A percentile compares a stretch with the other conserved stretches of the same genome.
phyloP scores from a whole-genome alignment of 2,113 vertebrate species.

The Pimephales promelas region DNA sequence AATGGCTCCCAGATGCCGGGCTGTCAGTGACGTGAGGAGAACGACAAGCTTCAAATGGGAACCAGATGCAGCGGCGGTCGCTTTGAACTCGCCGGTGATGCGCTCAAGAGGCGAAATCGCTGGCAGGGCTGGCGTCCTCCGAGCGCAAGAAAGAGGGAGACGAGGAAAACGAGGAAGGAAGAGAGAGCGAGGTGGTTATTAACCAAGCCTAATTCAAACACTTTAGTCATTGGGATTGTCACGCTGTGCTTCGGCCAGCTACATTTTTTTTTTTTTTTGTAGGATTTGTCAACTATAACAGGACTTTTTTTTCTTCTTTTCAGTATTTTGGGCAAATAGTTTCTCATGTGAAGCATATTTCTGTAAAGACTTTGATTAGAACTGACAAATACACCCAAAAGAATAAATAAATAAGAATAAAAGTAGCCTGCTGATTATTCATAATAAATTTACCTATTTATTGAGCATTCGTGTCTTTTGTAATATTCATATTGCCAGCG shows the following conservation, averaged over 20 bases:
- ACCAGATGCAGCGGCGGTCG: slow-evolving; percentile 69
- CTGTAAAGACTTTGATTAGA: not conserved
- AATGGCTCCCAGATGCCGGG: slow-evolving; percentile 82
- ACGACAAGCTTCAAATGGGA: slow-evolving; percentile 79
- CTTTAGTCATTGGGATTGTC: slow-evolving; percentile 24
- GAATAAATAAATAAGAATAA: too few species aligned
- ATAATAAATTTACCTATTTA: not conserved
- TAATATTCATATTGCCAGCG: not conserved
- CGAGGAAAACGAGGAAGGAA: not conserved
- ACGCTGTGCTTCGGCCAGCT: not conserved
- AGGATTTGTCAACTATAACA: slow-evolving; percentile 1
- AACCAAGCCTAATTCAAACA: slow-evolving; percentile 10
- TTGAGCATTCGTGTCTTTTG: not conserved
- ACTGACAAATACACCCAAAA: not conserved
- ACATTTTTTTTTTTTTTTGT: not conserved
- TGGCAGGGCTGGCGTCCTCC: slow-evolving; percentile 24
- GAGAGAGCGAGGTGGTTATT: slow-evolving; percentile 15
- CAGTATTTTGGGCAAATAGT: not conserved
- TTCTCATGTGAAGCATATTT: not conserved
- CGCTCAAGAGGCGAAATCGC: slow-evolving; percentile 38
- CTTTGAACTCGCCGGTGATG: slow-evolving; percentile 70
- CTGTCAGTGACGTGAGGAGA: slow-evolving; percentile 81
- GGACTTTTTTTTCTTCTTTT: not conserved
- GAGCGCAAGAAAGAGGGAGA: slow-evolving; percentile 17
- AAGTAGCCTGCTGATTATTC: not conserved